Conservation (phyloP, 2,797 vertebrate genomes). For the Eulemur mongoz region DNA sequence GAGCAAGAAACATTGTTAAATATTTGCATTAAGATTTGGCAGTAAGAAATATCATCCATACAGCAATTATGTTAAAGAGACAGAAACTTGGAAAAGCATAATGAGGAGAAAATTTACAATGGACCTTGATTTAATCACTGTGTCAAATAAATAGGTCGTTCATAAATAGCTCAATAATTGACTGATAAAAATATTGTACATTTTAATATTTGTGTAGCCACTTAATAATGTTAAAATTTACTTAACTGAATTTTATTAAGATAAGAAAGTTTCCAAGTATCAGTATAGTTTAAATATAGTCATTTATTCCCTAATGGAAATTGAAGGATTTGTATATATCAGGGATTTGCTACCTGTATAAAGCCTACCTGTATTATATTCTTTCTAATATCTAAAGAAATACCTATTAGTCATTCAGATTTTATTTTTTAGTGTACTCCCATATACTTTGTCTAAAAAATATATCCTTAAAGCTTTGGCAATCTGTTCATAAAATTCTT, state of each 20-base stretch:
- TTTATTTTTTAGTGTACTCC: background rate
- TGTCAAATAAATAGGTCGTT: background rate
- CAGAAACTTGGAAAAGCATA: background rate
- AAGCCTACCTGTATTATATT: background rate
- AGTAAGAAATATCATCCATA: background rate
- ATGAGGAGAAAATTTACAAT: background rate
- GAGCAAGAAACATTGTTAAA: conserved; percentile 1
- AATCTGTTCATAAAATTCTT: background rate
- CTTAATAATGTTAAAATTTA: conserved; percentile 25
- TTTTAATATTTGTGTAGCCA: background rate
- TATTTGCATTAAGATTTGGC: background rate
- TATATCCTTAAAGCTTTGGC: background rate
- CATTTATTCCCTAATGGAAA: background rate
- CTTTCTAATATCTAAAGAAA: background rate
- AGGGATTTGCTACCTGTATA: background rate
- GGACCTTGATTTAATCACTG: background rate
- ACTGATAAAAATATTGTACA: background rate
- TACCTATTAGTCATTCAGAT: background rate
- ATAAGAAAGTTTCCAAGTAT: background rate
- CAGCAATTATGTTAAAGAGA: background rate
- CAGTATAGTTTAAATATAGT: background rate
- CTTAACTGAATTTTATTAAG: background rate
- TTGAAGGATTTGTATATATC: background rate
- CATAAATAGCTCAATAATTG: background rate
- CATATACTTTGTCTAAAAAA: background rate